Evolutionary conservation across 2,113 vertebrate genomes (phyloP), one percentile per base, ranked within the genome.

Genomic region (Calonectris borealis): DNA sequence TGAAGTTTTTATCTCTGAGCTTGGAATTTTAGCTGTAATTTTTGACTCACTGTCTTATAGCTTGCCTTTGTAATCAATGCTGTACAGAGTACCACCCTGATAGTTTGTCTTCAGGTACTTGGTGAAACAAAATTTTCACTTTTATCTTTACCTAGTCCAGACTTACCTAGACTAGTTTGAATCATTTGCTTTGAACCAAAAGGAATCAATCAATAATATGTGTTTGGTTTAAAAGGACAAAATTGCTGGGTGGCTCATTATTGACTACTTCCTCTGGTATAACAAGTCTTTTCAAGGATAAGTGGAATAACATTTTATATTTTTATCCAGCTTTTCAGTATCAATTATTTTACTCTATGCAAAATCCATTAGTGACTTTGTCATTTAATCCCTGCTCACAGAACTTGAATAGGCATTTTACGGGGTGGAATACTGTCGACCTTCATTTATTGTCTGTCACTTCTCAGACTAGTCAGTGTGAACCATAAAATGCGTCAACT

Each of bases 201-300:
- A 61, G 6, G 11, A 71, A 40, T 76, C 19, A 81, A 25, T 76
- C 60, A 91, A 94, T 97, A 92, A 81, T 42, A 85, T 38, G 16
- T 80, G 38, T 70, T 44, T 40, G 20, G 24, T 90, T 95, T 83
- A 88, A 80, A 79, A 95, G 32, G 46, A 34, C 76, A 85, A 60
- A 81, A 58, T 38, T 91, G 13, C 68, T 73, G 71, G 7, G 61
- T 91, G 65, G 88, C 25, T 78, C 27, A 82, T 79, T 96, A 94
- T 66, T 95, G 88, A 92, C 85, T 80, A 64, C 51, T 96, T 96
- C 79, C 49, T 73, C 78, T 94, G 36, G 48, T 40, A 91, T 89
- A 96, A 85, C n/a, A 96, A 89, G 61, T 64, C 62, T 88, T 97
- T 95, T 65, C 55, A 29, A 94, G 51, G 77, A 94, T 95, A 84